Evolutionary conservation across 2,888 invertebrate genomes (phyloP).

Genomic region (Andrena dorsata): DNA sequence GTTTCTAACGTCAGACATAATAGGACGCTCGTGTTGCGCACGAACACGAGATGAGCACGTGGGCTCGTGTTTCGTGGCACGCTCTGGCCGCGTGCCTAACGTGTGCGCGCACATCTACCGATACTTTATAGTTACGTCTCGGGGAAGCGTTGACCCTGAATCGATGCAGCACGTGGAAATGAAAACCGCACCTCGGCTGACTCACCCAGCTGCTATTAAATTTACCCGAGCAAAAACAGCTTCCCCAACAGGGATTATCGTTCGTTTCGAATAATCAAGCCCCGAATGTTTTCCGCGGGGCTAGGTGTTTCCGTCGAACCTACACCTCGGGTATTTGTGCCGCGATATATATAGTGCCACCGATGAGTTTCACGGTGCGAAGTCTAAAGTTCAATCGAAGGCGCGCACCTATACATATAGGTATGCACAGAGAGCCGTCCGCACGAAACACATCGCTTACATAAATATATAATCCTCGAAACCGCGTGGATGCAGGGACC

Average conservation of each 20-base stretch:
- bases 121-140: background rate
- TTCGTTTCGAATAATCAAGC: background rate
- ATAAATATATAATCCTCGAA: background rate
- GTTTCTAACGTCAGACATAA: background rate
- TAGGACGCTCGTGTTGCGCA: background rate
- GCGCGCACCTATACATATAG: background rate
- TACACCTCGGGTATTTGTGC: background rate
- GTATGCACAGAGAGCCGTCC: background rate
- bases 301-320: background rate
- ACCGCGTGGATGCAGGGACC: background rate
- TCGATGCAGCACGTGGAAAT: background rate
- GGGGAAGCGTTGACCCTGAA: background rate
- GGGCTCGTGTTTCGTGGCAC: constrained; percentile 49
- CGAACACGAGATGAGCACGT: constrained; percentile 56
- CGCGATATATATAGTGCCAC: too few species aligned
- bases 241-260: background rate
- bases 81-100: constrained; percentile 57
- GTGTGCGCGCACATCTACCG: background rate
- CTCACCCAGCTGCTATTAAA: background rate
- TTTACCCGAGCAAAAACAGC: background rate
- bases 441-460: background rate
- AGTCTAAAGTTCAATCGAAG: constrained; percentile 20
- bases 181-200: background rate
- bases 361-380: constrained; percentile 17
- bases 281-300: background rate